Conservation (phyloP, 92 coral and sea anemone species). For the Porites rus region DNA sequence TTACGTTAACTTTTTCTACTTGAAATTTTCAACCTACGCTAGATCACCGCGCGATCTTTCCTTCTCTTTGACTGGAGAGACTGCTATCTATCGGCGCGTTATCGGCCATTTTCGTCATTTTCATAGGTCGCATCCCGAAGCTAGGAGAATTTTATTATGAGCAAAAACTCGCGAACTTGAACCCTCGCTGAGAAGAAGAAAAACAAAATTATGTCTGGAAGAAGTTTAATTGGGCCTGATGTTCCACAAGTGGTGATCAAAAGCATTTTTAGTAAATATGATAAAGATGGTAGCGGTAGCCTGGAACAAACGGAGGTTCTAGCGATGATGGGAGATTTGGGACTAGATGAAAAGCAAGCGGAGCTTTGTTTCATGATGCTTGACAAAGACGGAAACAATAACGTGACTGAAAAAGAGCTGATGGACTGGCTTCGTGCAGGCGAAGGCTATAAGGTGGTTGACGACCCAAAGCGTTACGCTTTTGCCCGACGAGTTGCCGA, state of each 20-base stretch:
- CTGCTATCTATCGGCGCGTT: too few relatives aligned
- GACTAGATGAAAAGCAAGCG: slow-evolving; percentile 74
- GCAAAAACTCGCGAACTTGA: too few relatives aligned
- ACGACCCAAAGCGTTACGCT: slow-evolving; percentile 71
- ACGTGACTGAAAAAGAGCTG: slow-evolving; percentile 72
- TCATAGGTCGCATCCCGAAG: too few relatives aligned
- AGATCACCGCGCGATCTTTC: too few relatives aligned
- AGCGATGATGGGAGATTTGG: slow-evolving; percentile 59
- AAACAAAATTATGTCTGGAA: slow-evolving; percentile 50
- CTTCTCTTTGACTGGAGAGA: too few relatives aligned
- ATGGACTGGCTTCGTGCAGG: slow-evolving; percentile 77
- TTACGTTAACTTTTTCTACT: too few relatives aligned
- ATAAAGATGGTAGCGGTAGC: slow-evolving; percentile 65
- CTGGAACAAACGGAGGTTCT: slow-evolving; percentile 64
- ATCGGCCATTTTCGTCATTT: too few relatives aligned
- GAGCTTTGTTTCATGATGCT: slow-evolving; percentile 79
- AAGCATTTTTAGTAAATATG: slow-evolving; percentile 78
- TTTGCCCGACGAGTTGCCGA: slow-evolving; percentile 78
- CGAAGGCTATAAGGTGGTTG: slow-evolving; percentile 67
- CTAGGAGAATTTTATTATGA: too few relatives aligned
- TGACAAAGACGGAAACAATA: slow-evolving; percentile 83
- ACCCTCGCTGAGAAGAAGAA: too few relatives aligned
- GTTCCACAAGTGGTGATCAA: slow-evolving; percentile 77
- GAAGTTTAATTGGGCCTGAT: slow-evolving; percentile 64
- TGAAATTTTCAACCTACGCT: too few relatives aligned